Evolutionary conservation across 2,113 vertebrate species (phyloP), one percentile per base, ranked within the genome.

Genomic region (Chrysochloris asiatica): DNA sequence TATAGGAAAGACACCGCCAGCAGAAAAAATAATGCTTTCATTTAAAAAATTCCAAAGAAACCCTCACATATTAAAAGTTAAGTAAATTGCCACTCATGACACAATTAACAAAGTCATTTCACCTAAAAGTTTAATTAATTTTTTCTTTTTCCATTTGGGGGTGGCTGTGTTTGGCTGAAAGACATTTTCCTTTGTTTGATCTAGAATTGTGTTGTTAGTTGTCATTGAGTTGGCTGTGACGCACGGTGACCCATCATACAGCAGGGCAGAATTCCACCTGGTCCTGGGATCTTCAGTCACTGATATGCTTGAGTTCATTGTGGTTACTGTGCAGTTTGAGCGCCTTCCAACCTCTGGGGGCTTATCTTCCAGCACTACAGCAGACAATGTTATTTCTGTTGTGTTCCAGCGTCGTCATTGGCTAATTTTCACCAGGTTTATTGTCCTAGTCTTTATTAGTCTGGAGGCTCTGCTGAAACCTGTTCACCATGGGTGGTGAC

Each of bases 51-150:
- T 56, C 5, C 19, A 30, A 79, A 61, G 91, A 71, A 78, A 10
- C 12, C 3, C 9, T 56, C 4, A 45, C 2, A 45, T 67, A 65
- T 69, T 41, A 79, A 80, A 88, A 82, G 10, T 91, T 47, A 79
- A 76, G 9, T 54, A 54, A 24, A 50, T 78, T 82, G n/a, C 82
- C 22, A 48, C 24, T 76, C 19, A 47, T 59, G 72, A 59, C n/a
- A 72, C 38, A 88, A n/a, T 87, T 81, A 73, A 63, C 28, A 71
- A 71, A 75, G 79, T 78, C 48, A 50, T 87, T 69, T 93, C 26
- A 89, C 16, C 52, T 36, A 71, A 75, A 82, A n/a, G n/a, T n/a
- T n/a, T 73, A 79, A 43, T 45, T 76, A 4, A 33, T 33, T 93
- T 83, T 4, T 84, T 90, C 69, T 4, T 81, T 75, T n/a, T 54